These are phyloP conservation scores for Serinus canaria DNA, from an alignment of 2,113 vertebrate species.

Conservation along the genomic window DNA sequence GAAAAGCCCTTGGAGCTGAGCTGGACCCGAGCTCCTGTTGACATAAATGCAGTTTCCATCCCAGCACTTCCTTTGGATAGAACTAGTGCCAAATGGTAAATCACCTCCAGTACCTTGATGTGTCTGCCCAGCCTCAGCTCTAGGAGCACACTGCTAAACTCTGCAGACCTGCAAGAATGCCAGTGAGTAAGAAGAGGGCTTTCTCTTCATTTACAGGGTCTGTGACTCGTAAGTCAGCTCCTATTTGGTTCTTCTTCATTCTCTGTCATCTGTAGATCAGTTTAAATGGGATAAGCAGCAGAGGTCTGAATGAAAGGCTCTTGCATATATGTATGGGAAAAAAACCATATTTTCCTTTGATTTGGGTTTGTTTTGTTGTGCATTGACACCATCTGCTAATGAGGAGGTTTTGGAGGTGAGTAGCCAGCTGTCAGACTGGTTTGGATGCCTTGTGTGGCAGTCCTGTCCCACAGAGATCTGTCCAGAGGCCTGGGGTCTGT, in stretches of 20 bases:
- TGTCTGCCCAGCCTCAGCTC: background rate
- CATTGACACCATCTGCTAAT: background rate
- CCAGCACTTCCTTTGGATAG: background rate
- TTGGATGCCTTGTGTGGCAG: background rate
- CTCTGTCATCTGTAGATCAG: background rate
- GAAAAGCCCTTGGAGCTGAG: accelerated
- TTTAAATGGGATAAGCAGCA: background rate
- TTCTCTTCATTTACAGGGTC: background rate
- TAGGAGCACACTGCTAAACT: background rate
- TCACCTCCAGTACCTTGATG: background rate
- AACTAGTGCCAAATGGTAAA: background rate
- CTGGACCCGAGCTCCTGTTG: accelerated
- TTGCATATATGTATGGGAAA: background rate
- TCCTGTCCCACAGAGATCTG: background rate
- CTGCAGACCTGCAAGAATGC: background rate
- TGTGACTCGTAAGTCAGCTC: background rate
- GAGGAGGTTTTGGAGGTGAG: background rate
- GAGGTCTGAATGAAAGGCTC: background rate
- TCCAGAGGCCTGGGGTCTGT: background rate
- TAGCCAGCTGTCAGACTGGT: background rate
- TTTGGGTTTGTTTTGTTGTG: background rate
- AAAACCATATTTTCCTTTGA: background rate
- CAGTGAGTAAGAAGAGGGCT: background rate
- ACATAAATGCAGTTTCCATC: background rate
- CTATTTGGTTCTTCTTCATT: background rate